phyloP scores from a whole-genome alignment of 2,113 vertebrate species.

The Brachyhypopomus gauderio region DNA sequence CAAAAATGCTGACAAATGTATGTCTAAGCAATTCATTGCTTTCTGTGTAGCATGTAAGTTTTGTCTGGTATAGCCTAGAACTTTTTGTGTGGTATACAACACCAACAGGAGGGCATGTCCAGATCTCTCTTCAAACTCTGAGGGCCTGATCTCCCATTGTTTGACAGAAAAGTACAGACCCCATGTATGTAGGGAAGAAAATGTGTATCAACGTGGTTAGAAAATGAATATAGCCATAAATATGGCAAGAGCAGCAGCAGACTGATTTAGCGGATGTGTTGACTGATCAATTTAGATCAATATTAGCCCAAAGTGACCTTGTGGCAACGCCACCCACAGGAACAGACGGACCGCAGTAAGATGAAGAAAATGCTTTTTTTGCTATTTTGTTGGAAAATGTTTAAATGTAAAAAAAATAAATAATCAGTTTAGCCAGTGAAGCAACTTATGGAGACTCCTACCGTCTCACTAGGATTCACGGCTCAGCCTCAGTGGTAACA shows the following conservation, averaged over 20 bases:
- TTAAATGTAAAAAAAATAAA: too few relatives aligned
- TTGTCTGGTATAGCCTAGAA: too few relatives aligned
- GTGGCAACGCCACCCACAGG: not conserved
- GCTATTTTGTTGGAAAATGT: not conserved
- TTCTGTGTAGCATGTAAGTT: constrained; percentile 42
- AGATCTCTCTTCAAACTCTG: constrained; percentile 29
- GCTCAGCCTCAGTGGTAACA: not conserved
- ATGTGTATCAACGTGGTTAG: constrained; percentile 27
- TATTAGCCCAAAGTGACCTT: constrained; percentile 39
- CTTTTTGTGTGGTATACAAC: too few relatives aligned
- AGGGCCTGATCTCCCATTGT: constrained; percentile 7
- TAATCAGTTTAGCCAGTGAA: too few relatives aligned
- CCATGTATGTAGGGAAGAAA: constrained; percentile 18
- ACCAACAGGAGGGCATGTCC: constrained; percentile 2
- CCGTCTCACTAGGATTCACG: not conserved
- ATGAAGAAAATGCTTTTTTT: constrained; percentile 19
- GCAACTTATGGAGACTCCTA: too few relatives aligned
- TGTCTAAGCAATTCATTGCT: constrained; percentile 57
- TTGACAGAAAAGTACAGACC: constrained; percentile 37
- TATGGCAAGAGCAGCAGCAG: constrained; percentile 21
- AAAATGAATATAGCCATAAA: constrained; percentile 27
- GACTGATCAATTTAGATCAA: not conserved
- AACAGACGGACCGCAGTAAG: not conserved
- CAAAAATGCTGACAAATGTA: constrained; percentile 72
- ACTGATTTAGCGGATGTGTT: constrained; percentile 43